phyloP scores from a whole-genome alignment of 2,113 vertebrate species.

The Gymnorhina tibicen region DNA sequence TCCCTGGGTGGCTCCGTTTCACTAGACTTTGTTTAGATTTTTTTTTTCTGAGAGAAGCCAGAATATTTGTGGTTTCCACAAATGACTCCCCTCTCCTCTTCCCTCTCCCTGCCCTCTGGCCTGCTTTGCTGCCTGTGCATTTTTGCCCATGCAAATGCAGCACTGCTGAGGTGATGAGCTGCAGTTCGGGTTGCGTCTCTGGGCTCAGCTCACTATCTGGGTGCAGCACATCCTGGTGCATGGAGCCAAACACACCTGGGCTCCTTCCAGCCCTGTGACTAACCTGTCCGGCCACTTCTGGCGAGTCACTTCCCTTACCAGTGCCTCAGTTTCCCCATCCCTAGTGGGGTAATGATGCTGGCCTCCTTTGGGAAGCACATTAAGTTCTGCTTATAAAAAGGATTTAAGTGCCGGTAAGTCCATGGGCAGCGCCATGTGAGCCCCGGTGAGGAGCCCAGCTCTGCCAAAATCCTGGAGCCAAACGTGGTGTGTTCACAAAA shows the following conservation, averaged over 20 bases:
- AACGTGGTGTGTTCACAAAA: not conserved
- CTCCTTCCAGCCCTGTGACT: constrained; percentile 7
- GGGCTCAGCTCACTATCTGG: not conserved
- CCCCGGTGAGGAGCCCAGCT: not conserved
- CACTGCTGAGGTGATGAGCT: not conserved
- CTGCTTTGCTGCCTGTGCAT: not conserved
- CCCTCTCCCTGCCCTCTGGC: constrained; percentile 32
- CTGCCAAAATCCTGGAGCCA: not conserved
- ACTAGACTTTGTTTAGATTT: not conserved
- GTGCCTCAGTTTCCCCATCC: constrained; percentile 52
- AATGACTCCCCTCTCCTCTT: not conserved
- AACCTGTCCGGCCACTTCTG: constrained; percentile 6
- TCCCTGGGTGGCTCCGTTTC: not conserved
- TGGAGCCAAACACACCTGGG: not conserved
- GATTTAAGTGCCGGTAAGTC: not conserved
- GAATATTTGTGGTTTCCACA: constrained; percentile 14
- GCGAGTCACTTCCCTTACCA: not conserved
- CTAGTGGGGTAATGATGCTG: not conserved
- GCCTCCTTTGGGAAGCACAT: constrained; percentile 7
- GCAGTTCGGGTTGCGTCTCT: not conserved
- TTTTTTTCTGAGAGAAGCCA: not conserved
- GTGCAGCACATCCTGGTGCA: not conserved
- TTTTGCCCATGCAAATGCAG: not conserved
- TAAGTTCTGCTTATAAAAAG: constrained; percentile 26
- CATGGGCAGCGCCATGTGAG: not conserved